These are phyloP conservation scores for Peromyscus californicus DNA, from an alignment of 2,113 vertebrate genomes.

Conservation along the genomic window DNA sequence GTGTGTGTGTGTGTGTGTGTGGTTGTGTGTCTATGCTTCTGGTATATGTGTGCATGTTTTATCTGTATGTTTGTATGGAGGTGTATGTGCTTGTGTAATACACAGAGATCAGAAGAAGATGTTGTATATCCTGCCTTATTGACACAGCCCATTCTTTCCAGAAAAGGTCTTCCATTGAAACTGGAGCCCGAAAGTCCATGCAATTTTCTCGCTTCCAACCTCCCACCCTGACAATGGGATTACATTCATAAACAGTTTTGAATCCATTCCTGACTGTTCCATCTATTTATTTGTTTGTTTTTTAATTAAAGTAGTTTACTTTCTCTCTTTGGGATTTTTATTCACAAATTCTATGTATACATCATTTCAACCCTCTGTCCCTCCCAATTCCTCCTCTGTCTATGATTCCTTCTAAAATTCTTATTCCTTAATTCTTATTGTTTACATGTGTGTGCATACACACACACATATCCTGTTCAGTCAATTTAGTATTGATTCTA, in stretches of 20 bases:
- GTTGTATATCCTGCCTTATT: not conserved
- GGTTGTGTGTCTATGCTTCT: not conserved
- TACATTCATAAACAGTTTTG: not conserved
- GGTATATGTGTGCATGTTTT: not conserved
- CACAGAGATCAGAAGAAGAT: not conserved
- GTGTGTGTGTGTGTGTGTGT: not conserved
- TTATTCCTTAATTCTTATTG: not conserved
- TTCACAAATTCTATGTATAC: not conserved
- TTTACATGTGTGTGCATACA: not conserved
- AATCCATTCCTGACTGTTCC: not conserved
- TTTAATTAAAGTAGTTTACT: not conserved
- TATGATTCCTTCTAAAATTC: not conserved
- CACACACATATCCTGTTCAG: not conserved
- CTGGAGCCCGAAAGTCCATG: too few species aligned
- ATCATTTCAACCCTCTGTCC: not conserved
- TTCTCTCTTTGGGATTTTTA: not conserved
- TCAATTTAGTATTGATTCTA: not conserved
- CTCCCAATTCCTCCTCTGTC: not conserved
- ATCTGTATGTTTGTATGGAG: not conserved
- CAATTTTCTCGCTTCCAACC: not conserved
- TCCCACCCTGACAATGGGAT: not conserved
- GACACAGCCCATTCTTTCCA: not conserved
- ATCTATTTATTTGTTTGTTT: not conserved
- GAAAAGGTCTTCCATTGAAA: not conserved
- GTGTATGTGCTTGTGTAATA: not conserved